Evolutionary conservation across 2,888 invertebrate species (phyloP).

Genomic region (Operophtera brumata): DNA sequence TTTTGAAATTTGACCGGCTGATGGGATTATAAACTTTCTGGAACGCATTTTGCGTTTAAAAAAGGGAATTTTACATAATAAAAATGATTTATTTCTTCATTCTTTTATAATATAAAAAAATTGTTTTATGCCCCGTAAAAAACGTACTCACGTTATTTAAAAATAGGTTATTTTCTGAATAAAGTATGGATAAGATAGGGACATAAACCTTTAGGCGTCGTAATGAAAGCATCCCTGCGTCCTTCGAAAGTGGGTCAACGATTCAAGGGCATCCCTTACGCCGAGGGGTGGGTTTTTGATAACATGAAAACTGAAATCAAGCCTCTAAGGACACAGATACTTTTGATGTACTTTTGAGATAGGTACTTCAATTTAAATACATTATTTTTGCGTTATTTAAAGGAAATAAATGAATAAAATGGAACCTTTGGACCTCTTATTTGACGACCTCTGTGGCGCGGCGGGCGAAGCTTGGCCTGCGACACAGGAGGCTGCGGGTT

Average conservation of each 20-base stretch:
- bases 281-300: slow-evolving; percentile 16
- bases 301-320: slow-evolving; percentile 19
- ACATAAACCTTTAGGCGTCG: slow-evolving; percentile 11
- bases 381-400: not conserved
- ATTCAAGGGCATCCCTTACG: slow-evolving; percentile 32
- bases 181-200: slow-evolving; percentile 8
- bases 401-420: too few relatives aligned
- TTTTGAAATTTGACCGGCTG: slow-evolving; percentile 25
- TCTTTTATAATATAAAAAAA: not conserved
- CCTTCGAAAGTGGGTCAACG: slow-evolving; percentile 32
- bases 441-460: too few relatives aligned
- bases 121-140: not conserved
- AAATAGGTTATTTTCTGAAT: slow-evolving; percentile 9
- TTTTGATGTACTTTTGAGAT: slow-evolving; percentile 6
- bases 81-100: not conserved
- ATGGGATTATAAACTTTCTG: slow-evolving; percentile 24
- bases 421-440: too few relatives aligned
- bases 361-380: not conserved
- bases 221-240: slow-evolving; percentile 27
- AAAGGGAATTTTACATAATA: not conserved
- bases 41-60: slow-evolving; percentile 14
- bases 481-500: too few relatives aligned
- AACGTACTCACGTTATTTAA: slow-evolving; percentile 1
- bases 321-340: slow-evolving; percentile 8
- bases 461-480: too few relatives aligned